phyloP scores from a whole-genome alignment of 23 tunicate species.

The Trididemnum miniatum region DNA sequence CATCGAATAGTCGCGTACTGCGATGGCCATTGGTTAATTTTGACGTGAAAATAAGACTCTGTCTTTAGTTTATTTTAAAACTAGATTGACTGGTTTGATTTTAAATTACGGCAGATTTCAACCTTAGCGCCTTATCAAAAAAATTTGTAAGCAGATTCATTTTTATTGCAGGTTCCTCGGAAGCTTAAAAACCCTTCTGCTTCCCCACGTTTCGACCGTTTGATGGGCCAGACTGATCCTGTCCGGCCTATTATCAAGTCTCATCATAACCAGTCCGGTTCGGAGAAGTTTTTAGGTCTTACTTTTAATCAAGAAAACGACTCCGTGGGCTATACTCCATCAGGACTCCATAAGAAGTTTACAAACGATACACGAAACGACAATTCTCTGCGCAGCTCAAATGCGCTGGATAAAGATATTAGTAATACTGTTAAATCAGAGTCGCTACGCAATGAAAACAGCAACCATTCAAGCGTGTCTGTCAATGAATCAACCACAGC shows the following conservation, averaged over 20 bases:
- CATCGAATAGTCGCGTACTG: no score
- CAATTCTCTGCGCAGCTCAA: neutral
- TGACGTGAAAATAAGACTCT: no score
- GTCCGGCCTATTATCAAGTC: conserved; percentile 50
- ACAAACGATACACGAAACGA: neutral
- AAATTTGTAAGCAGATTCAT: no score
- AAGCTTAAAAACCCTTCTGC: conserved; percentile 62
- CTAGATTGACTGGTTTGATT: no score
- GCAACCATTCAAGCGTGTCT: neutral
- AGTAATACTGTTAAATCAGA: neutral
- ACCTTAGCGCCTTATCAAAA: no score
- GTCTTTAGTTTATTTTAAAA: no score
- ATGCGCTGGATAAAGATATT: neutral
- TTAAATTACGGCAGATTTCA: no score
- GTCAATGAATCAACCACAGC: neutral
- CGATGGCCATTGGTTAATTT: no score
- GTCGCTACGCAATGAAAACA: neutral
- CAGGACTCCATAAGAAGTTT: conserved; percentile 31
- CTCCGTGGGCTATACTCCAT: conserved; percentile 53
- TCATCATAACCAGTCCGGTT: neutral
- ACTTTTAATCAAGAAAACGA: neutral
- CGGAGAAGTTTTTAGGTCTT: conserved; percentile 6
- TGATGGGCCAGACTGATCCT: conserved; percentile 16
- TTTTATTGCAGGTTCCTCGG: conserved; percentile 28
- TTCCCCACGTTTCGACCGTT: conserved; percentile 65